These are phyloP conservation scores for Oxycera nigricornis DNA, from an alignment of 2,888 invertebrate species.

Conservation along the genomic window DNA sequence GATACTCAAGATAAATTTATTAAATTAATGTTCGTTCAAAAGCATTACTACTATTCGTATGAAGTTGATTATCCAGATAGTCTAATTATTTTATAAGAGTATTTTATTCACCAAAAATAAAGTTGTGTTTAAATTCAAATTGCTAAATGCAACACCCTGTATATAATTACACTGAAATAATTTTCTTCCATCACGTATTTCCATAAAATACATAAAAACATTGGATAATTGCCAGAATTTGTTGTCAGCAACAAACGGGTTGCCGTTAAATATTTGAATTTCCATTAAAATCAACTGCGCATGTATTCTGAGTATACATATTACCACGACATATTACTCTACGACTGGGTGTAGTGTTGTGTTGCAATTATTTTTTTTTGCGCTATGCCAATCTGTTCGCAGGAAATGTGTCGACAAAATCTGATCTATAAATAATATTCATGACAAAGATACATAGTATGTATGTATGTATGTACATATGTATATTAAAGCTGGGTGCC, in stretches of 20 bases:
- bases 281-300: not conserved
- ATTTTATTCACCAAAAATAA: no score
- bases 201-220: conserved; percentile 18
- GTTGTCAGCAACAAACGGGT: not conserved
- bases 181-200: not conserved
- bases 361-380: not conserved
- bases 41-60: no score
- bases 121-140: no score
- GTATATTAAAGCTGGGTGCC: no score
- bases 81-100: no score
- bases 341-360: not conserved
- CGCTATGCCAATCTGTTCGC: not conserved
- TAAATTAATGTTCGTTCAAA: no score
- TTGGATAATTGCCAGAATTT: not conserved
- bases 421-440: conserved; percentile 14
- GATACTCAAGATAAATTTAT: no score
- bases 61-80: no score
- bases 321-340: no score
- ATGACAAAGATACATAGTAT: conserved; percentile 24
- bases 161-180: not conserved
- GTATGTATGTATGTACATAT: no score
- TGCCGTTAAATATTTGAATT: not conserved
- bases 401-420: conserved; percentile 19
- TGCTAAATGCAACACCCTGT: no score
- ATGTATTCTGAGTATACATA: not conserved